Evolutionary conservation across 30 jellyfish, hydroid and myxozoan genomes (phyloP), one percentile per base, ranked within the genome.

Genomic region (Cassiopea xamachana): DNA sequence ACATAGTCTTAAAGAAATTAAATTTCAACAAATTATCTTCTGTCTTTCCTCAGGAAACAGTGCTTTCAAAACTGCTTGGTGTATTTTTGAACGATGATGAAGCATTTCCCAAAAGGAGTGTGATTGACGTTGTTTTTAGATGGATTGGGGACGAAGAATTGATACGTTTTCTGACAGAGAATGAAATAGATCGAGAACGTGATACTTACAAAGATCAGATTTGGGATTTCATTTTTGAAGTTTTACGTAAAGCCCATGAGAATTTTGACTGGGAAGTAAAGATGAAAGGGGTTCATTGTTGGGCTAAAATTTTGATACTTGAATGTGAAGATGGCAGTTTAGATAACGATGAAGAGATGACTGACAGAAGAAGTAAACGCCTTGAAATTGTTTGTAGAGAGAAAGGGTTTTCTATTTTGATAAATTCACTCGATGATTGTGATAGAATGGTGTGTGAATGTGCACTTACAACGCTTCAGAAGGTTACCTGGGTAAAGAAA

Each of bases 231-330:
- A 78, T 88, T 9, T 49, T 88, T 7, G n/a, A 46, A 59, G 50
- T 77, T 4, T 43, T 88, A 81, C 55, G 27, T 3, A 88, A 60
- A 17, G 89, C 95, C 10, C 50, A 80, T 9, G 27, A 12, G 61
- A 77, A 80, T 79, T 88, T 88, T 51, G 95, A 88, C 64, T 88
- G 95, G 95, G 95, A 88, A 46, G 90, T 88, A 43, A 88, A 88
- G 71, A n/a, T 49, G 71, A 88, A 88, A 79, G 95, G 90, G 12
- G 55, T 88, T 59, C 86, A 60, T 12, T 88, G 95, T 50, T 88
- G 95, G 95, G 72, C 15, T 48, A 88, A 79, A 18, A 78, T 88
- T 3, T 18, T 79, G 44, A 77, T 60, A 0, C 16, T 44, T 5
- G 17, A 45, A 46, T 39, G 67, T 46, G 46, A 10, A 75, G 44